A percentile compares a stretch with the other conserved stretches of the same genome.
Evolutionary conservation across 2,113 vertebrate genomes (phyloP).

Genomic region (Gallinago paraguaiae): DNA sequence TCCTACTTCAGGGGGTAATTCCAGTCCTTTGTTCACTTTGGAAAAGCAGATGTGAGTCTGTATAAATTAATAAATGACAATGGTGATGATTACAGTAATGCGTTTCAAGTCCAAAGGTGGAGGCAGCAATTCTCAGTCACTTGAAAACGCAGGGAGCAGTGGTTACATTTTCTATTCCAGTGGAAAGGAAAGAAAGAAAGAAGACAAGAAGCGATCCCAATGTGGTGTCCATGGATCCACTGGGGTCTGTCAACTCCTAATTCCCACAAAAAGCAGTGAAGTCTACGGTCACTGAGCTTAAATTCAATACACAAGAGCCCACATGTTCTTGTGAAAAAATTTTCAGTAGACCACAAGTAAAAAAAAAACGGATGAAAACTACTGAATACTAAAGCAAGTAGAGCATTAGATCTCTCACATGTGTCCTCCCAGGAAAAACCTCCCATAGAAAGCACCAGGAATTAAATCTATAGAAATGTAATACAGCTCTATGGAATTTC

Average conservation of each 20-base stretch:
- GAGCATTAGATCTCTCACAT: conserved; percentile 35
- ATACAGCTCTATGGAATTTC: conserved; percentile 7
- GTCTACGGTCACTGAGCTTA: background rate
- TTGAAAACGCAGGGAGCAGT: background rate
- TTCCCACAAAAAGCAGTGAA: background rate
- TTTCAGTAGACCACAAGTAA: background rate
- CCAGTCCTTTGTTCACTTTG: background rate
- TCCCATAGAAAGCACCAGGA: conserved; percentile 32
- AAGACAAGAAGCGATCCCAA: background rate
- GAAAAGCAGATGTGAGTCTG: background rate
- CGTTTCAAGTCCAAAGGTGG: background rate
- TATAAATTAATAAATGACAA: background rate
- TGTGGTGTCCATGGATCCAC: background rate
- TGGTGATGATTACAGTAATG: background rate
- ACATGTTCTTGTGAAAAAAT: background rate
- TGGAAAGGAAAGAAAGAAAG: background rate
- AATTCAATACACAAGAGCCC: background rate
- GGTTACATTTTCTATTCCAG: background rate
- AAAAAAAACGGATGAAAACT: conserved; percentile 2
- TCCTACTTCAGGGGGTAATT: background rate
- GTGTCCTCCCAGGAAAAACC: background rate
- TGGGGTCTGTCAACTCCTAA: background rate
- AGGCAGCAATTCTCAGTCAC: background rate
- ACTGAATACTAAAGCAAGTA: background rate
- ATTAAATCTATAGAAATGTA: conserved; percentile 53